phyloP scores from a whole-genome alignment of 1,140 invertebrate genomes.

The Galleria mellonella region DNA sequence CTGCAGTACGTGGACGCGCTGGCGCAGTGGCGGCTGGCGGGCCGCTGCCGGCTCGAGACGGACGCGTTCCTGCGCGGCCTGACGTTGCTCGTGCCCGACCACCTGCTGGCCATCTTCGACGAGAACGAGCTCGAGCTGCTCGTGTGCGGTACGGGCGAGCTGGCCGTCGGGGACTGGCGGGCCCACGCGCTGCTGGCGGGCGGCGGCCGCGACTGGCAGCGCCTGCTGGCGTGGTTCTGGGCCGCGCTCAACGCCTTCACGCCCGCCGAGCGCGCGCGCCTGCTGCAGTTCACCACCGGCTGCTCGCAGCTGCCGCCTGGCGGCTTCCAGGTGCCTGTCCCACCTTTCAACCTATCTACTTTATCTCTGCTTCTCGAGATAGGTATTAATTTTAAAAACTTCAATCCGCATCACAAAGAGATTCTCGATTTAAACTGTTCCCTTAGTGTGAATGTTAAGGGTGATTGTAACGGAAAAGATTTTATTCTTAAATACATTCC shows the following conservation, averaged over 20 bases:
- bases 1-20: slow-evolving; percentile 90
- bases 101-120: slow-evolving; percentile 95
- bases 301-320: slow-evolving; percentile 94
- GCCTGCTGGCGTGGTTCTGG: slow-evolving; percentile 96
- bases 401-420: no score
- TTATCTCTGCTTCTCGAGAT: no score
- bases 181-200: slow-evolving; percentile 91
- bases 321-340: slow-evolving; percentile 84
- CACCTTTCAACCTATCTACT: slow-evolving; percentile 32
- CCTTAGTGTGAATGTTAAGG: no score
- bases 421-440: no score
- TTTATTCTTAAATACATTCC: no score
- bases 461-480: no score
- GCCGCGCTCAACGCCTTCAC: slow-evolving; percentile 93
- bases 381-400: no score
- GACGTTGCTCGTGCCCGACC: slow-evolving; percentile 93
- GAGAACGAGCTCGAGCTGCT: slow-evolving; percentile 96
- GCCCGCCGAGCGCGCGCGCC: slow-evolving; percentile 93
- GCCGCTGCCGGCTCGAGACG: slow-evolving; percentile 87
- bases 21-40: slow-evolving; percentile 91
- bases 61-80: slow-evolving; percentile 93
- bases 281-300: slow-evolving; percentile 96
- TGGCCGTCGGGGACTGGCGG: slow-evolving; percentile 92
- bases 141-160: slow-evolving; percentile 94
- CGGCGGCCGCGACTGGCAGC: slow-evolving; percentile 86